Evolutionary conservation across 2,113 vertebrate species (phyloP).

Genomic region (Vanacampus margaritifer): DNA sequence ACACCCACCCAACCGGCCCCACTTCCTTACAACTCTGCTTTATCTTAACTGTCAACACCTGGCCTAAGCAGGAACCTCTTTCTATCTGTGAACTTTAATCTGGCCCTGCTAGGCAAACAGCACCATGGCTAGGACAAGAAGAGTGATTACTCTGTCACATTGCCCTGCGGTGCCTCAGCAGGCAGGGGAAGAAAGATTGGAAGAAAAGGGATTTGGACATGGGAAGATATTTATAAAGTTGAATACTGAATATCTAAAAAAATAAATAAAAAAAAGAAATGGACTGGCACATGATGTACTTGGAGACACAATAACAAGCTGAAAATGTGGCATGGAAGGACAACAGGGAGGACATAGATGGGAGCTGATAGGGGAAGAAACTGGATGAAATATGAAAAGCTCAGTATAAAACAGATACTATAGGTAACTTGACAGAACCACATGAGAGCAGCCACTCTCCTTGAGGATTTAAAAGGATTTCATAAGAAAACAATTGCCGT

Average conservation of each 20-base stretch:
- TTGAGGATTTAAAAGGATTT: background rate
- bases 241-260: slow-evolving; percentile 13
- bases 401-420: slow-evolving; percentile 47
- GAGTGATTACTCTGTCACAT: slow-evolving; percentile 60
- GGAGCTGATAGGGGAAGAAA: background rate
- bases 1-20: slow-evolving; percentile 48
- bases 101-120: slow-evolving; percentile 72
- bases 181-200: slow-evolving; percentile 23
- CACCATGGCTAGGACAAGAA: slow-evolving; percentile 53
- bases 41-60: slow-evolving; percentile 78
- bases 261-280: no score
- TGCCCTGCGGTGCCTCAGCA: slow-evolving; percentile 51
- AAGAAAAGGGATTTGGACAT: slow-evolving; percentile 28
- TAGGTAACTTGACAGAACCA: slow-evolving; percentile 48
- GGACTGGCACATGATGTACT: background rate
- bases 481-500: background rate
- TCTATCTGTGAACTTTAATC: slow-evolving; percentile 75
- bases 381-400: slow-evolving; percentile 12
- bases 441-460: background rate
- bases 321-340: background rate
- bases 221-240: slow-evolving; percentile 23
- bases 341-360: background rate
- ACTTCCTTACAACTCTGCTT: slow-evolving; percentile 66
- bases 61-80: slow-evolving; percentile 70
- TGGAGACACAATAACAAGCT: background rate